Evolutionary conservation across 1,140 invertebrate species (phyloP), one percentile per base, ranked within the genome.

Genomic region (Drosophila micromelanica): DNA sequence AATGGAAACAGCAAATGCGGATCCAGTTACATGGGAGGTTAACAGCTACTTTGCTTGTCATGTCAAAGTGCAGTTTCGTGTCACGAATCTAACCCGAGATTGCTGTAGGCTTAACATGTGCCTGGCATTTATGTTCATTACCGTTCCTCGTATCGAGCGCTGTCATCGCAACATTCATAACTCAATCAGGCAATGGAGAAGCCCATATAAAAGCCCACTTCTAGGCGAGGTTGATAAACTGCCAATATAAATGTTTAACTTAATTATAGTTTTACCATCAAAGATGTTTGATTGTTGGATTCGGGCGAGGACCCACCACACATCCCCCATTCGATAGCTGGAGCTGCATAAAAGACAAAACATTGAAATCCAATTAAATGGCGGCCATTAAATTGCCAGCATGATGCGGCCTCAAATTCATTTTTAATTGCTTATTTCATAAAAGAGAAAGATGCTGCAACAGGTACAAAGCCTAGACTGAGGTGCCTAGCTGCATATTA

Each of bases 321-420:
- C 49, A 27, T 17, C 43, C 17, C 12, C 5, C 45, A n/a, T n/a
- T n/a, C n/a, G 20, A 48, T 20, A n/a, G 20, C 48, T 51, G 15
- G 30, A 52, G 49, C 49, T 52, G 49, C 5, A 75, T 54, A 71
- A 75, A 61, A 74, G 23, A 61, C 73, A 57, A 76, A 89, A 87
- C 84, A 87, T 87, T 89, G 84, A 89, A 87, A 87, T 77, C 73
- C 84, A 87, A 87, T 87, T 87, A 87, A 87, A 89, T 84, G 84
- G 37, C 42, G 49, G 52, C 61, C 76, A 74, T 87, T 86, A 89
- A 87, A 72, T 23, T 68, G 84, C 79, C 82, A 89, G 84, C 82
- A 87, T 84, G 76, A 23, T 23, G 76, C 20, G 67, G 67, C 45
- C 70, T 76, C 79, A 82, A 82, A 82, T 89, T 72, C 78, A 72